Base-by-base conservation (phyloP, 2,888 invertebrate genomes). In the Sinotaia quadrata region DNA sequence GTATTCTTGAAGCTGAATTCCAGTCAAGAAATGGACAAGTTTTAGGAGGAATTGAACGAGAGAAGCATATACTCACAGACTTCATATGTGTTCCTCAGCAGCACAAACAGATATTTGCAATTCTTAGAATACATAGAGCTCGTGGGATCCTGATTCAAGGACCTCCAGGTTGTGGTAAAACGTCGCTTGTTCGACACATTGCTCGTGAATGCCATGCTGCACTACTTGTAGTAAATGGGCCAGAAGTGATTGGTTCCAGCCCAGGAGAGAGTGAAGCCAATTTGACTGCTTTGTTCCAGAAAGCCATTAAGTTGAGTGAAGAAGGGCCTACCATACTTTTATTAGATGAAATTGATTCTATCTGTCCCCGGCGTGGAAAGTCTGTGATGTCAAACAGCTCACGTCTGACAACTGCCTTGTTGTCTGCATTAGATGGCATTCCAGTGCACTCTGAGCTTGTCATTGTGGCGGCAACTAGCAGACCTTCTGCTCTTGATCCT, bases 161-260 rank as follows among this genome's bases (percentile, higher is more conserved):
- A 3, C 85, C 86, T 18, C 81, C 85, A 44, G 86, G 86, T 1
- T 82, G 82, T 73, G 85, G 86, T 0, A 86, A 86, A 68, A 82
- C 85, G 1, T 79, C 96, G 94, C 84, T 96, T 89, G 65, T 97
- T 94, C 83, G 93, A 89, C 89, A 81, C 87, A 88, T 84, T 84
- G 84, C 82, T 86, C 86, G 75, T 84, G 88, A 80, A 41, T 85
- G 88, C 75, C 78, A 81, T n/a, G 89, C 90, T 68, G 89, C 89
- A 68, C 82, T 91, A 18, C 85, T 91, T 56, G 79, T 84, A 18
- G 81, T 91, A 3, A 87, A 87, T 60, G 88, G 89, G 1, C 83
- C 89, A 0, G 88, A 90, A 59, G 79, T 91, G 1, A 77, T 89
- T 49, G 87, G 88, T n/a, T 85, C 90, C 0, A 85, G 89, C 74